Evolutionary conservation across 37 sponge, comb jelly and placozoan genomes (phyloP), one percentile per base, ranked within the genome.

Genomic region (Axinella damicornis): DNA sequence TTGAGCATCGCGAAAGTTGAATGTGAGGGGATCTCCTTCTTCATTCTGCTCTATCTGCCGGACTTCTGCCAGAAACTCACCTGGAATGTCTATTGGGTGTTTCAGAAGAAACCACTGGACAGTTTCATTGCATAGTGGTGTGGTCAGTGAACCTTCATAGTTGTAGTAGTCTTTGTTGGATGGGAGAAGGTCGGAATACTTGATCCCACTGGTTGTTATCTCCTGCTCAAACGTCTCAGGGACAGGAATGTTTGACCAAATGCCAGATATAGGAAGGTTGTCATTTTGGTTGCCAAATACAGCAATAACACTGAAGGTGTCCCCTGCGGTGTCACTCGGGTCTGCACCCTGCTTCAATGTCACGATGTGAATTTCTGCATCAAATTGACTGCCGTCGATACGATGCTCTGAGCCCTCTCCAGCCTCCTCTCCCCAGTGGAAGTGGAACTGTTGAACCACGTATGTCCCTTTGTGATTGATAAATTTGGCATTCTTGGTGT

Each of bases 101-200:
- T 73, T 54, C 31, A 90, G 62, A 0, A 90, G 82, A 81, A 90
- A 80, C 91, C 91, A 90, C 56, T 90, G 91, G 2, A 90, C 90
- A 27, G 34, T 46, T 24, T 91, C 92, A 60, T 55, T 64, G 57
- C 87, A 91, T 5, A 39, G 78, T 0, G 92, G 92, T n/a, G 87
- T 82, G 9, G 92, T 91, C 35, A 91, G 87, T 4, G 87, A 86
- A 0, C 92, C 92, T 31, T 80, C 73, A 56, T 86, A 91, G 70
- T 82, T 35, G 30, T 70, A 91, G 62, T 91, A 91, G 52, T 76
- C 38, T 25, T 13, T 9, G 57, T 69, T 33, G 18, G 55, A 27
- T 24, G 92, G 92, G 0, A 91, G 78, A 2, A 86, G 76, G 2
- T 90, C 86, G 9, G 19, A 13, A 13, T 40, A 60, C 6, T 25